Conservation (phyloP, 2,888 invertebrate species). For the Choreutis nemorana region DNA sequence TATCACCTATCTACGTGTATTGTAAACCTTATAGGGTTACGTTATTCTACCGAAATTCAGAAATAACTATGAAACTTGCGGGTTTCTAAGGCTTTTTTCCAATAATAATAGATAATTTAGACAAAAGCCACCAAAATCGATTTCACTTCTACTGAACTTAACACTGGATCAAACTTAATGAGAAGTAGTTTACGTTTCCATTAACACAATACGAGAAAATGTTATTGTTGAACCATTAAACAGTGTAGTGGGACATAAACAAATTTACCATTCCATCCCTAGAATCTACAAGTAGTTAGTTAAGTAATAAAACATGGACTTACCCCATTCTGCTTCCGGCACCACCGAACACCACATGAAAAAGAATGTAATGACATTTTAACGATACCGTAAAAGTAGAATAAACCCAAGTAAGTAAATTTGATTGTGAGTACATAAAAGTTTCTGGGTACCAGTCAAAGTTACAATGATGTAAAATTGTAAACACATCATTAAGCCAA, state of each 20-base stretch:
- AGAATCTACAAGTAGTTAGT: slow-evolving; percentile 44
- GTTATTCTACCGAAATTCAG: too few species aligned
- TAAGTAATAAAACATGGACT: slow-evolving; percentile 43
- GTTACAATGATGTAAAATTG: slow-evolving; percentile 21
- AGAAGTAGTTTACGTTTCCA: too few species aligned
- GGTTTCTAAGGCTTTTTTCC: too few species aligned
- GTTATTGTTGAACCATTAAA: too few species aligned
- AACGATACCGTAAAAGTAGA: slow-evolving; percentile 47
- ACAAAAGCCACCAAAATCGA: too few species aligned
- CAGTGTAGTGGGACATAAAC: slow-evolving; percentile 14
- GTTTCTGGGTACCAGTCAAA: slow-evolving; percentile 36
- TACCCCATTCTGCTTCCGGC: slow-evolving; percentile 65
- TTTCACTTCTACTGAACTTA: too few species aligned
- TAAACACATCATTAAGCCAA: slow-evolving; percentile 26
- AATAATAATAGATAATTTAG: too few species aligned
- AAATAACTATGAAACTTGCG: too few species aligned
- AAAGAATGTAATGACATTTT: slow-evolving; percentile 52
- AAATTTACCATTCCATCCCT: slow-evolving; percentile 20
- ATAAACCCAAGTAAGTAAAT: slow-evolving; percentile 32
- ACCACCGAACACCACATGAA: slow-evolving; percentile 52
- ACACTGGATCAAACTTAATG: too few species aligned
- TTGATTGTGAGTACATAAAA: slow-evolving; percentile 47
- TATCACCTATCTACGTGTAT: not conserved
- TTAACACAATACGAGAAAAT: too few species aligned
- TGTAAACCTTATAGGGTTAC: too few species aligned